phyloP scores from a whole-genome alignment of 2,888 invertebrate species.

The Apamea anceps region DNA sequence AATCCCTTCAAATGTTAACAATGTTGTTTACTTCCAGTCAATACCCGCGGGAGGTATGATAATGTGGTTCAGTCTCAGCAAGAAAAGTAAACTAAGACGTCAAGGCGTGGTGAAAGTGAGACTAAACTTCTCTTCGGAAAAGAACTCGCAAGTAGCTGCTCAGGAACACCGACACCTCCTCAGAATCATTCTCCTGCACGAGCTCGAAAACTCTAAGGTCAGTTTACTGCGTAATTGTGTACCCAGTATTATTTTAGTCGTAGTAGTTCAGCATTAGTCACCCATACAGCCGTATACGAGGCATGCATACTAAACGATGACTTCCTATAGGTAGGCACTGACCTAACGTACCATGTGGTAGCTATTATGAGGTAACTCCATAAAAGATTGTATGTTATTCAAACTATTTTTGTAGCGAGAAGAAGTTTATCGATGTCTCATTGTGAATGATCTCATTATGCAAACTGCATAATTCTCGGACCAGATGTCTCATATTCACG shows the following conservation, averaged over 20 bases:
- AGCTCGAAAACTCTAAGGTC: conserved; percentile 94
- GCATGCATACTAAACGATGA: conserved; percentile 49
- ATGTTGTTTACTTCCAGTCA: conserved; percentile 89
- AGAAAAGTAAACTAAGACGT: conserved; percentile 94
- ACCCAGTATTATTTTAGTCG: conserved; percentile 19
- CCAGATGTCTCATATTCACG: conserved; percentile 31
- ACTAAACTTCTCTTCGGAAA: conserved; percentile 96
- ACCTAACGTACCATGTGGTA: conserved; percentile 39
- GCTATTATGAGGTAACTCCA: conserved; percentile 45
- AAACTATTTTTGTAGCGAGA: conserved; percentile 40
- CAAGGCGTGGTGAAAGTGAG: conserved; percentile 97
- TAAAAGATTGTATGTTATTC: conserved; percentile 36
- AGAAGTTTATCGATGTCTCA: conserved; percentile 39
- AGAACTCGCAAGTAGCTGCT: conserved; percentile 95
- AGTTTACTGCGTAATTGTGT: conserved; percentile 52
- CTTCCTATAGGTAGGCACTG: conserved; percentile 42
- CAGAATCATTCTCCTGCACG: conserved; percentile 94
- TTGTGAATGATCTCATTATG: conserved; percentile 53
- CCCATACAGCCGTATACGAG: conserved; percentile 14
- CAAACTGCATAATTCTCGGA: conserved; percentile 21
- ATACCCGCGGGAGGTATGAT: conserved; percentile 98
- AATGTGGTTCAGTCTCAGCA: conserved; percentile 97
- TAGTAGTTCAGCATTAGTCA: conserved; percentile 46
- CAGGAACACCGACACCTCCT: conserved; percentile 96
- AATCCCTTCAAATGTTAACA: background rate